Base-by-base conservation (phyloP, 2,888 invertebrate species). In the Steinernema carpocapsae region DNA sequence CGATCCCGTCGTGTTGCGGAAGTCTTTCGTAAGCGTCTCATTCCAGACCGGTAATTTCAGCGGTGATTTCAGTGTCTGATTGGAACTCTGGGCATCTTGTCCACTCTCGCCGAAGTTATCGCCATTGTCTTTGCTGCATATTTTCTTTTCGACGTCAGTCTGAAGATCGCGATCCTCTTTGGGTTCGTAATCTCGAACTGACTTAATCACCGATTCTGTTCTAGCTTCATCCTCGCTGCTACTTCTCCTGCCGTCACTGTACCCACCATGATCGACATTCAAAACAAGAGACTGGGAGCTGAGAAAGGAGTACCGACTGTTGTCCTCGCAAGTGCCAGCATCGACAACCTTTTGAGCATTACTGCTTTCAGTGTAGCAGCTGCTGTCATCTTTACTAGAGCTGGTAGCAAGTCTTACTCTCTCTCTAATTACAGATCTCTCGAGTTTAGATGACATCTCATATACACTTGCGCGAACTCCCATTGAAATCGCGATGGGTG, bases 191-290 rank as follows among this genome's bases (percentile, higher is more conserved):
- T 24, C 14, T 48, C 56, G 22, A 4, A 14, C 22, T 24, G 3
- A 56, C 14, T 56, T 3, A 24, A 24, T 6, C 6, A 22, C 17
- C 4, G 4, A 6, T 26, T 6, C 26, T 56, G 3, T 26, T 64
- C 29, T n/a, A 64, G 64, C 6, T 64, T 64, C 32, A 64, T 64
- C 64, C 71, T 83, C 10, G 78, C 81, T 29, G 75, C 84, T n/a
- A 80, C 79, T 14, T 82, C 83, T 2, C 83, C 84, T 12, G 82
- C 84, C 17, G 78, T 83, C 42, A 82, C 84, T 43, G 80, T 78
- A 14, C 83, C 83, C 7, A 75, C 80, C 0, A 80, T 80, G 79
- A 80, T 80, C 51, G 75, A 75, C 4, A 59, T 81, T 26, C 81
- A 81, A 51, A 70, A 81, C 56, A 56, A 79, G 71, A 73, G 74